A percentile compares a stretch with the other conserved stretches of the same genome.
These are phyloP conservation scores for Thumatha senex DNA, from an alignment of 2,888 invertebrate species.

Conservation along the genomic window DNA sequence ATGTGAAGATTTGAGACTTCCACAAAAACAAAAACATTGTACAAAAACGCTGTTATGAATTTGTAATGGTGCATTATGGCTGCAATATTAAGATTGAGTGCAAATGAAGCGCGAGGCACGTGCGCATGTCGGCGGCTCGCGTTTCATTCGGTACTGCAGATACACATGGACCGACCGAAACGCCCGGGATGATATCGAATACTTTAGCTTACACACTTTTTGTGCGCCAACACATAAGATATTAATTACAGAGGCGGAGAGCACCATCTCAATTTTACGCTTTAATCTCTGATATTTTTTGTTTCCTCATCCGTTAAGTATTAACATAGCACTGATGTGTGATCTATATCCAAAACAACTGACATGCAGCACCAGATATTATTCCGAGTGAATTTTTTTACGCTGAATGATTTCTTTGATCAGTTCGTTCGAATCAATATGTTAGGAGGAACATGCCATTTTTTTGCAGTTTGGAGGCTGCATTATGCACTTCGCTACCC, in stretches of 20 bases:
- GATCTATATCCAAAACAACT: constrained; percentile 13
- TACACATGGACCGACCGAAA: constrained; percentile 38
- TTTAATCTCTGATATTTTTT: constrained; percentile 47
- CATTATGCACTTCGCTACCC: no score
- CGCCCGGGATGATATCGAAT: constrained; percentile 39
- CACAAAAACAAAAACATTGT: constrained; percentile 50
- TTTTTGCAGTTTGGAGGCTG: no score
- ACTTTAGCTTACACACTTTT: constrained; percentile 53
- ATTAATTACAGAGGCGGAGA: constrained; percentile 76
- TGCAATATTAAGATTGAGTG: constrained; percentile 79
- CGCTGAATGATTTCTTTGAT: background rate
- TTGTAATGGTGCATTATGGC: constrained; percentile 73
- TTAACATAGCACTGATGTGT: constrained; percentile 31
- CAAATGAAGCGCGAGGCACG: constrained; percentile 76
- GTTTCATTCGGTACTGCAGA: constrained; percentile 51
- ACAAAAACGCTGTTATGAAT: constrained; percentile 66
- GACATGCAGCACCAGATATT: background rate
- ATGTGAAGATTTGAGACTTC: constrained; percentile 43
- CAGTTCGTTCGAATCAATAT: no score
- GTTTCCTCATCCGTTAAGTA: constrained; percentile 27
- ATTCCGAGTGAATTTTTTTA: background rate
- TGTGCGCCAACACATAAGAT: constrained; percentile 65
- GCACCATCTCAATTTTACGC: constrained; percentile 68
- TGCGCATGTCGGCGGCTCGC: constrained; percentile 59
- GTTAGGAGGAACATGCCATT: no score